Evolutionary conservation across 2,888 invertebrate genomes (phyloP), one percentile per base, ranked within the genome.

Genomic region (Euplagia quadripunctaria): DNA sequence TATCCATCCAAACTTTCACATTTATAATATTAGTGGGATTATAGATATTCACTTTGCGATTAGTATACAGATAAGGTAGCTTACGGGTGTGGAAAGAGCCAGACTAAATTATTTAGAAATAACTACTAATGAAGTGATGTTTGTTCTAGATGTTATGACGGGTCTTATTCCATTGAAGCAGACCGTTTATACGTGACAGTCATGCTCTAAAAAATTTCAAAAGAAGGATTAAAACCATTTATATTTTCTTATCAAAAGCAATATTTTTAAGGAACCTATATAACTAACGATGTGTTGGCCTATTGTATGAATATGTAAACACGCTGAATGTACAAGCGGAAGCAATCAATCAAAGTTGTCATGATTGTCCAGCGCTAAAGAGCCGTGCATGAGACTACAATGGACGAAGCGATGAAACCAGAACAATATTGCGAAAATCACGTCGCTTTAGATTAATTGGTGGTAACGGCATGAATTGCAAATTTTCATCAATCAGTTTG

Each of bases 321-420:
- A 58, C 12, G 58, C 20, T 20, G 20, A 12, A 20, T 20, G 58
- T 58, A 58, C 58, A 58, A 58, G 12, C 20, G 58, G 58, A 65
- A 65, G 20, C 46, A 65, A 65, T 65, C 20, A 65, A 65, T 65
- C 65, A 46, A 20, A 65, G 20, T 14, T 46, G 20, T 46, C 65
- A 16, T 7, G 20, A 65, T 65, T 49, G 46, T 65, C 65, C 65
- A 49, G 46, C 65, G 46, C 65, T 65, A 46, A 65, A 65, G 46
- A 65, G 46, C 20, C 46, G 46, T 46, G 65, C 20, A 31, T 31
- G 31, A 31, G 20, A 20, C 14, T 46, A 65, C 65, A 65, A 49
- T 49, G 14, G n/a, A 46, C 16, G 65, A n/a, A 58, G 20, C 8
- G 58, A 20, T 20, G 20, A 58, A 58, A 58, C 20, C 20, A 20